phyloP scores from a whole-genome alignment of 2,888 invertebrate genomes.

The Pteria penguin region DNA sequence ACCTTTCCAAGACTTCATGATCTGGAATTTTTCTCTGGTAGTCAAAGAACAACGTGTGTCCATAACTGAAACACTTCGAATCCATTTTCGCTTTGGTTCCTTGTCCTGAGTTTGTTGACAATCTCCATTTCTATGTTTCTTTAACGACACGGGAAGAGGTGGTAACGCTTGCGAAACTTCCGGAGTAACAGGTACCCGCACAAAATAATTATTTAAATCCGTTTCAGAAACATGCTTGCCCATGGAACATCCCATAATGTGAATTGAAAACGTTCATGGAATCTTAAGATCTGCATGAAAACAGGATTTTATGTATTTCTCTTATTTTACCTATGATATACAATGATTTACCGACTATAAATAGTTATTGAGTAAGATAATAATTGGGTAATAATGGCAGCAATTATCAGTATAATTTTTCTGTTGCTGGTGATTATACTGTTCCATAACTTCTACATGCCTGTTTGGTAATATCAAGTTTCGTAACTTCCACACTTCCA shows the following conservation, averaged over 20 bases:
- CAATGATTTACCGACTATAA: no score
- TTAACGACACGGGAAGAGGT: background rate
- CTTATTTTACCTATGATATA: no score
- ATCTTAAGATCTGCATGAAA: no score
- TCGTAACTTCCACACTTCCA: no score
- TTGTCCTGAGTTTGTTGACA: background rate
- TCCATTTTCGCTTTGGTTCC: slow-evolving; percentile 18
- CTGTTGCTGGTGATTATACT: no score
- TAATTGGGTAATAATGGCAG: no score
- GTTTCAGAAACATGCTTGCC: background rate
- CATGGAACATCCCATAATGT: background rate
- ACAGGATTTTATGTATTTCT: no score
- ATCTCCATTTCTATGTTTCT: background rate
- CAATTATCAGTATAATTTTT: no score
- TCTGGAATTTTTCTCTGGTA: slow-evolving; percentile 92
- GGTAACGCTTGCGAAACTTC: background rate
- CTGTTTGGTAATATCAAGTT: no score
- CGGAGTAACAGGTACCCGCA: background rate
- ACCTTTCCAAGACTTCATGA: slow-evolving; percentile 94
- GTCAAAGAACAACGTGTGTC: slow-evolving; percentile 91
- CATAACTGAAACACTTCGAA: slow-evolving; percentile 18
- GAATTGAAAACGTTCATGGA: no score
- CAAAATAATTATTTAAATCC: background rate
- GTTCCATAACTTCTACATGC: no score
- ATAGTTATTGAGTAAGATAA: no score